A percentile compares a stretch with the other conserved stretches of the same genome.
phyloP scores from a whole-genome alignment of 1,140 invertebrate genomes.

The Drosophila sp. region DNA sequence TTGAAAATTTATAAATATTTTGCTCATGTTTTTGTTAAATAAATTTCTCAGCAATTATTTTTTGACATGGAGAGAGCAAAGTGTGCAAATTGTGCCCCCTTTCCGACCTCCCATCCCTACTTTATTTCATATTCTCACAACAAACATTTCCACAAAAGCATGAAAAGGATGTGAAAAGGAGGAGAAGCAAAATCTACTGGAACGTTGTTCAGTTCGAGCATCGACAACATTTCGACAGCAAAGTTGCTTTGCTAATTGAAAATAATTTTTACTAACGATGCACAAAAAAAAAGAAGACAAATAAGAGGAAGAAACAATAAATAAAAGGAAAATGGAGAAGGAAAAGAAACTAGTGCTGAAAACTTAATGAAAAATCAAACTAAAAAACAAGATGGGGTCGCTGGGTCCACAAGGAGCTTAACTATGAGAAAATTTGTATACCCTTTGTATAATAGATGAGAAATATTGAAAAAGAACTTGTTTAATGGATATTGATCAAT shows the following conservation, averaged over 20 bases:
- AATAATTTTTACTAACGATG: conserved; percentile 22
- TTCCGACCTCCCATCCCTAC: not conserved
- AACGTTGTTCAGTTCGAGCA: conserved; percentile 13
- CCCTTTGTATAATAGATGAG: not conserved
- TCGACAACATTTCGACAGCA: conserved; percentile 17
- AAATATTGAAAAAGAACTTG: no score
- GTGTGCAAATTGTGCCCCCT: not conserved
- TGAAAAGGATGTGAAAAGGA: no score
- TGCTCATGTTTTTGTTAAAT: not conserved
- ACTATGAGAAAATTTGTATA: not conserved
- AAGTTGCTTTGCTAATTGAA: conserved; percentile 32
- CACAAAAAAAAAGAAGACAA: conserved; percentile 2
- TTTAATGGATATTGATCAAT: no score
- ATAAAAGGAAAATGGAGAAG: conserved; percentile 1
- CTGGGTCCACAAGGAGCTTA: not conserved
- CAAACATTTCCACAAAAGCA: conserved; percentile 1
- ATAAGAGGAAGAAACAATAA: not conserved
- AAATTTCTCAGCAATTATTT: conserved; percentile 1
- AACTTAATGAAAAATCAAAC: conserved; percentile 25
- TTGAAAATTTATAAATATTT: not conserved
- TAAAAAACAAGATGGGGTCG: not conserved
- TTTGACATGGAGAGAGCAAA: conserved; percentile 2
- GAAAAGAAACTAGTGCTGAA: conserved; percentile 16
- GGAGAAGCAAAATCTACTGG: not conserved
- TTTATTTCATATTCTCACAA: conserved; percentile 4